Conservation (phyloP, 2,888 invertebrate genomes). For the Heliconius aoede region DNA sequence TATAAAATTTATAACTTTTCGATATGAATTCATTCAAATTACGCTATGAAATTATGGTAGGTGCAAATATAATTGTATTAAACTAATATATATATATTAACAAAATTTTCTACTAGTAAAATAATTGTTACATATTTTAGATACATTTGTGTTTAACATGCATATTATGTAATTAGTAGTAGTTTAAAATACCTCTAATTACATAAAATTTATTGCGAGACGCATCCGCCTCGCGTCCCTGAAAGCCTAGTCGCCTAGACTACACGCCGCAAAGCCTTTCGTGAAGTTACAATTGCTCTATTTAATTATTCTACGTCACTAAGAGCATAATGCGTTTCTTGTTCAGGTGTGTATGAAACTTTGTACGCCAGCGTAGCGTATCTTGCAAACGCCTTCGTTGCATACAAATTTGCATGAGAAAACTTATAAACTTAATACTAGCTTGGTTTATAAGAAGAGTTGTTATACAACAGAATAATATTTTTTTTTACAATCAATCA, state of each 20-base stretch:
- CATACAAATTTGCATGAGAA: slow-evolving; percentile 42
- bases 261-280: slow-evolving; percentile 42
- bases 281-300: slow-evolving; percentile 43
- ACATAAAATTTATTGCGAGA: slow-evolving; percentile 49
- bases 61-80: too few relatives aligned
- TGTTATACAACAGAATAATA: slow-evolving; percentile 19
- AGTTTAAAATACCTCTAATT: slow-evolving; percentile 42
- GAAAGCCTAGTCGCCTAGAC: slow-evolving; percentile 46
- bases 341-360: slow-evolving; percentile 42
- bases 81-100: slow-evolving; percentile 3
- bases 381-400: slow-evolving; percentile 35
- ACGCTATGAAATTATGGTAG: too few relatives aligned
- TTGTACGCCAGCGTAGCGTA: slow-evolving; percentile 25
- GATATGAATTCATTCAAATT: too few relatives aligned
- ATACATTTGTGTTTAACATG: slow-evolving; percentile 9
- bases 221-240: slow-evolving; percentile 45
- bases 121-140: neutral
- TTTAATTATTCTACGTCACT: slow-evolving; percentile 47
- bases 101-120: neutral
- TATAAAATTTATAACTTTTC: neutral
- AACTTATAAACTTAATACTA: slow-evolving; percentile 28
- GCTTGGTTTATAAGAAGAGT: slow-evolving; percentile 7
- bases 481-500: too few relatives aligned
- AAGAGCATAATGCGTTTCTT: slow-evolving; percentile 43
- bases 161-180: slow-evolving; percentile 5